phyloP scores from a whole-genome alignment of 2,888 invertebrate species.

The Raillietiella orientalis region DNA sequence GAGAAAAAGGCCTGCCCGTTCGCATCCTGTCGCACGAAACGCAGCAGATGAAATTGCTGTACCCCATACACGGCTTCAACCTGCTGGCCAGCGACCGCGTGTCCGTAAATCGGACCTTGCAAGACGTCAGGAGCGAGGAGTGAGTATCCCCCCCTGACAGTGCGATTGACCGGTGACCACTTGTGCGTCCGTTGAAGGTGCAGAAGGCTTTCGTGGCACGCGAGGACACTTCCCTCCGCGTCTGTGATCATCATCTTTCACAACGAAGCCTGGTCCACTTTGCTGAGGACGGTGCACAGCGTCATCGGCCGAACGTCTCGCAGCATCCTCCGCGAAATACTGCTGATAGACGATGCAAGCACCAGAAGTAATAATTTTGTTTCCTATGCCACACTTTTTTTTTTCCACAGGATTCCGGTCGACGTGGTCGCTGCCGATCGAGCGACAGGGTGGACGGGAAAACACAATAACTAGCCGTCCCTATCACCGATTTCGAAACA shows the following conservation, averaged over 20 bases:
- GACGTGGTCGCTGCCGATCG: too few relatives aligned
- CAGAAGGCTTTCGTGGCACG: slow-evolving; percentile 19
- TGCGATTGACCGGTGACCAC: too few relatives aligned
- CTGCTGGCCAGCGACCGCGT: slow-evolving; percentile 59
- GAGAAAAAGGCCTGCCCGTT: slow-evolving; percentile 45
- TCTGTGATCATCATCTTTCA: slow-evolving; percentile 89
- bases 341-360: slow-evolving; percentile 64
- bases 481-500: too few relatives aligned
- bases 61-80: slow-evolving; percentile 54
- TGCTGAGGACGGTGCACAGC: slow-evolving; percentile 74
- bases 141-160: slow-evolving; percentile 19
- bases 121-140: slow-evolving; percentile 50
- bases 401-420: too few relatives aligned
- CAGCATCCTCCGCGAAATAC: slow-evolving; percentile 39
- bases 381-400: not conserved
- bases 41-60: slow-evolving; percentile 39
- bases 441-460: too few relatives aligned
- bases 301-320: slow-evolving; percentile 60
- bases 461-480: too few relatives aligned
- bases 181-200: too few relatives aligned
- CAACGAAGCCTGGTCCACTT: slow-evolving; percentile 94
- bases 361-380: too few relatives aligned
- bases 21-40: slow-evolving; percentile 36
- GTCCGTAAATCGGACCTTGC: slow-evolving; percentile 45
- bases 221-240: slow-evolving; percentile 23